Evolutionary conservation across 2,113 vertebrate species (phyloP), one percentile per base, ranked within the genome.

Genomic region (Poicephalus meyeri): DNA sequence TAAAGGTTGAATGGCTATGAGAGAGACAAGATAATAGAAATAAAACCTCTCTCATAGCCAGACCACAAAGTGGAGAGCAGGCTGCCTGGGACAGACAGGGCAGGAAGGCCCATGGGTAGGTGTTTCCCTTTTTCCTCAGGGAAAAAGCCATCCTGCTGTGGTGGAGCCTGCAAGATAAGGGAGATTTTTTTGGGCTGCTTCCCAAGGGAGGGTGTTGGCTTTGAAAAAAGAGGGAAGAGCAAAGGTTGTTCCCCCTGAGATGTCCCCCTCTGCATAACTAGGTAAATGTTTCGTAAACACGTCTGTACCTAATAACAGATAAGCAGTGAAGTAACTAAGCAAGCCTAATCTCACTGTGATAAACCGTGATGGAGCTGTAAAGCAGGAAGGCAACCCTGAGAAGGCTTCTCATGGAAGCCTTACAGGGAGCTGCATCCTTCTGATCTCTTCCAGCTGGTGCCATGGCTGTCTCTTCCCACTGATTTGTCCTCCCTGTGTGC

Each of bases 281-380:
- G 93, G 87, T 91, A 86, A 96, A 93, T 96, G 94, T 94, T 96
- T 97, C 97, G 90, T 97, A 91, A 96, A 96, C 90, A 56, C 13
- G 58, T 83, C 42, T 71, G 83, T 94, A 91, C 52, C 91, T 96
- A 95, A 92, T 95, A 95, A 96, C 91, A 96, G 95, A 95, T 76
- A 88, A 95, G 77, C 82, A 85, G 52, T 88, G 56, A 87, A 69
- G 68, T 72, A 95, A 92, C 33, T 58, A 35, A 35, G 61, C 4
- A 41, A 96, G 61, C 92, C 70, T 92, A 84, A 88, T 95, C 88
- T 92, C 41, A 52, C 46, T 47, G 31, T 58, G 58, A 39, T 8
- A 35, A 93, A 71, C 83, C 87, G 88, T 86, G 91, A 70, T 64
- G 60, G 83, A 92, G 55, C 80, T 91, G 69, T 83, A 86, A 70